A percentile compares a stretch with the other conserved stretches of the same genome.
Evolutionary conservation across 2,113 vertebrate species (phyloP).

Genomic region (Tenrec ecaudatus): DNA sequence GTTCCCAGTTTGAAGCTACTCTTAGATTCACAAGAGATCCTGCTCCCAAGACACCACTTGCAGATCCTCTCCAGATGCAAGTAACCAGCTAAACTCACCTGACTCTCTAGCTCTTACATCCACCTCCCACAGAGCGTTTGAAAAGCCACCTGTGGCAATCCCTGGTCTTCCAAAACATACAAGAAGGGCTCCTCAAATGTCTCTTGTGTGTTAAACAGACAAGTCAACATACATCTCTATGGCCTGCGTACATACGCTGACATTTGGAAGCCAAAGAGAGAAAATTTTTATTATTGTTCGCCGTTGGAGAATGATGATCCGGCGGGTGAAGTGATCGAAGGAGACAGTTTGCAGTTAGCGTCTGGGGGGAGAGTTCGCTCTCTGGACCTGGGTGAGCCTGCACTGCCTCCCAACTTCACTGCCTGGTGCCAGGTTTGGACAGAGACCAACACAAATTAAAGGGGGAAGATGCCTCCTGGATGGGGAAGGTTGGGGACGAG

Average conservation of each 20-base stretch:
- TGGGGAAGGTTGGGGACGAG: rapidly evolving
- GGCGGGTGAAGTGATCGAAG: conserved; percentile 7
- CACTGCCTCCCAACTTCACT: background rate
- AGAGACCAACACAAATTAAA: conserved; percentile 56
- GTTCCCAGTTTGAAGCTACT: background rate
- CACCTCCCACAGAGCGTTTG: background rate
- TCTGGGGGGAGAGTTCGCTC: conserved; percentile 18
- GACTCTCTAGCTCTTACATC: background rate
- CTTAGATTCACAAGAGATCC: background rate
- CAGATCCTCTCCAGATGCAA: background rate
- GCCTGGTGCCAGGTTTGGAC: conserved; percentile 59
- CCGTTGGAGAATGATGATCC: conserved; percentile 72
- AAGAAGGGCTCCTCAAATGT: background rate
- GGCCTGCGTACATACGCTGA: background rate
- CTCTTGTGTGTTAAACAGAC: background rate
- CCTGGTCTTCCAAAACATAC: background rate
- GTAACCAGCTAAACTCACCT: background rate
- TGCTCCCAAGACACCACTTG: background rate
- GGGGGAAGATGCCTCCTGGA: conserved; percentile 41
- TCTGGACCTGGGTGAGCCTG: conserved; percentile 53
- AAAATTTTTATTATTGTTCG: conserved; percentile 73
- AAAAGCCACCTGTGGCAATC: background rate
- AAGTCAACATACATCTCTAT: conserved; percentile 13
- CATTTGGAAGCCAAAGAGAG: conserved; percentile 68
- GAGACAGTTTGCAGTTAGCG: conserved; percentile 41